Base-by-base conservation (phyloP, 1,140 invertebrate species). In the Drosophila elegans region DNA sequence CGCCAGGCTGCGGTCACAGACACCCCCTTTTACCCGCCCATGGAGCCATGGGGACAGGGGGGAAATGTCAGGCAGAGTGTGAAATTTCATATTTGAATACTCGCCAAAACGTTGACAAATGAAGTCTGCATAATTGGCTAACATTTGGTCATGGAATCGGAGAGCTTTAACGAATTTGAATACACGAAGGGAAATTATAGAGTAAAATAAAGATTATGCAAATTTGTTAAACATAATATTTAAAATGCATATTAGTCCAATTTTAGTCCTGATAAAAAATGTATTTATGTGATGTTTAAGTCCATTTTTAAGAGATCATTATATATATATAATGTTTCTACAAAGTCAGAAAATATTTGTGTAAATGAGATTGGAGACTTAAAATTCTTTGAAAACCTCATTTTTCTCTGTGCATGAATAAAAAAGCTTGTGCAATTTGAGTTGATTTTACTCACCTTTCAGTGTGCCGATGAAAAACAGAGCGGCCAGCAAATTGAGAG, bases 1-100 rank as follows among this genome's bases (percentile, higher is more conserved):
- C 84, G 79, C 72, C 83, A 52, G 67, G 79, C 71, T 75, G 75
- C 62, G 83, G 61, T 82, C 79, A 78, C 59, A 57, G 36, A 61
- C 39, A 46, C 36, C 59, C 53, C 54, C 32, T 34, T 7, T 45
- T 4, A 55, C 25, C 11, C 21, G n/a, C 9, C 44, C 4, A 63
- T 68, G 72, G 45, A 67, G 59, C 29, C 32, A 75, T 52, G 29
- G 13, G 39, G 12, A 73, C 64, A 71, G 79, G 3, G 29, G 63
- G 44, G 56, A 88, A 88, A 86, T 86, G 79, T 88, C 83, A 86
- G 64, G 34, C 75, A 79, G 86, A 83, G 83, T 86, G 83, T 86
- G 83, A 86, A 86, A 88, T 86, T 86, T 88, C 83, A 86, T 88
- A 88, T 79, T 71, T 82, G 79, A 83, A 88, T 76, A 68, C 53